phyloP scores from a whole-genome alignment of 1,140 invertebrate species.

The Akabosia matsudoensis region DNA sequence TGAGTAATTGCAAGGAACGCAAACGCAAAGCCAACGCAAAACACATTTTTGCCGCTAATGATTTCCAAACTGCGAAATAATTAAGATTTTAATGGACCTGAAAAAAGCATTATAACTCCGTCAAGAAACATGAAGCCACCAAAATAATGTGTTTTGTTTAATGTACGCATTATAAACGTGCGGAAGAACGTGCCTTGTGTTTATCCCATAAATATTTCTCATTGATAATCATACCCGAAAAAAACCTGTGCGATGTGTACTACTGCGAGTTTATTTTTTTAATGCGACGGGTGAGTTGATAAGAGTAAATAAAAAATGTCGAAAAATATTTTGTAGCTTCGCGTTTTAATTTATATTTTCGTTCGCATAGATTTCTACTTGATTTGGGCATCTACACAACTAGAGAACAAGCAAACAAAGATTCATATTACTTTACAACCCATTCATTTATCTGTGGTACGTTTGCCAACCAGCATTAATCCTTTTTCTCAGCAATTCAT shows the following conservation, averaged over 20 bases:
- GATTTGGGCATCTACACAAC: too few relatives aligned
- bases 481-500: neutral
- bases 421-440: neutral
- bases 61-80: conserved; percentile 17
- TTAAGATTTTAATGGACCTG: conserved; percentile 22
- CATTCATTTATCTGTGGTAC: neutral
- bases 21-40: too few relatives aligned
- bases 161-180: neutral
- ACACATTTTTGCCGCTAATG: neutral
- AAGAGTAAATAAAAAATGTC: too few relatives aligned
- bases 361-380: too few relatives aligned
- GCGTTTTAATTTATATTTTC: too few relatives aligned
- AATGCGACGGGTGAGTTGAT: too few relatives aligned
- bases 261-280: neutral
- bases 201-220: neutral
- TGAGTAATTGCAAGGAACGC: too few relatives aligned
- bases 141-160: neutral
- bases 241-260: too few relatives aligned
- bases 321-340: too few relatives aligned
- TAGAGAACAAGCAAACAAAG: too few relatives aligned
- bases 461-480: neutral
- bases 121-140: neutral
- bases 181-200: neutral
- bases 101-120: neutral
- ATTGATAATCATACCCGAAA: too few relatives aligned